Conservation (phyloP, 1,140 invertebrate genomes). For the Chionoecetes opilio region DNA sequence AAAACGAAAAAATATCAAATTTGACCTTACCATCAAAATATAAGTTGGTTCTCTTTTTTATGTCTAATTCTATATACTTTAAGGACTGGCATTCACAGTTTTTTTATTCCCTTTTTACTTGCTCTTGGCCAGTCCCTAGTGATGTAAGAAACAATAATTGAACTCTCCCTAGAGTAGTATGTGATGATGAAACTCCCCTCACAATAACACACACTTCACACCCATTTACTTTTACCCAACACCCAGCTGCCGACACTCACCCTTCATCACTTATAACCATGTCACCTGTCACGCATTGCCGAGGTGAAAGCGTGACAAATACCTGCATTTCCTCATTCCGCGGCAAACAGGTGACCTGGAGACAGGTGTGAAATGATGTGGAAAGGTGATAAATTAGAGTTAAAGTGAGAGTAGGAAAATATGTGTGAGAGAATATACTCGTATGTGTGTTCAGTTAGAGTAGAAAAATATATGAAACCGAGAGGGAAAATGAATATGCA, state of each 20-base stretch:
- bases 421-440: neutral
- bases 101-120: too few relatives aligned
- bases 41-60: too few relatives aligned
- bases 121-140: too few relatives aligned
- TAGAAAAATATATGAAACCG: too few relatives aligned
- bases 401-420: neutral
- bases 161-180: too few relatives aligned
- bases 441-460: neutral
- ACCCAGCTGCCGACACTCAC: neutral
- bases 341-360: neutral
- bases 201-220: neutral
- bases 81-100: too few relatives aligned
- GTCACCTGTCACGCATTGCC: neutral
- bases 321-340: neutral
- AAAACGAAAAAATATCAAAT: neutral
- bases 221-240: neutral
- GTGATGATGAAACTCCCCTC: neutral
- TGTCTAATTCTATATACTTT: too few relatives aligned
- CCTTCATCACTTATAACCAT: neutral
- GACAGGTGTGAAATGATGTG: neutral
- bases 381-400: neutral
- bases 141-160: too few relatives aligned
- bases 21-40: too few relatives aligned
- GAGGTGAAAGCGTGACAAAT: neutral
- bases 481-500: too few relatives aligned